Evolutionary conservation across 1,140 invertebrate genomes (phyloP), one percentile per base, ranked within the genome.

Genomic region (Diorhabda carinulata): DNA sequence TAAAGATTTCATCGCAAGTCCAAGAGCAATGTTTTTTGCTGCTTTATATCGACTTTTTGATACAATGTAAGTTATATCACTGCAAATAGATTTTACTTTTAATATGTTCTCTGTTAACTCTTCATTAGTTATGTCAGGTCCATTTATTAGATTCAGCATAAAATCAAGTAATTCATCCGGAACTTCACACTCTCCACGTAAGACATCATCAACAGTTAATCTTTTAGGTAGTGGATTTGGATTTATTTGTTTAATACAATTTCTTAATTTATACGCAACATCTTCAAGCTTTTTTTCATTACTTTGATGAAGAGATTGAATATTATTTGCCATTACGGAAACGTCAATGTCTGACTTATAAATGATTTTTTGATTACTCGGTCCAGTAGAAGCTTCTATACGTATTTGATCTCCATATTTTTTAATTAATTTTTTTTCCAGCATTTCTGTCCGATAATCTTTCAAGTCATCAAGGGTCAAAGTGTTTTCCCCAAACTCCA

Each of bases 111-210:
- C 47, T 5, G 5, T 52, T 52, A 9, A 52, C 5, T 52, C 47
- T 52, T 5, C 9, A 9, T 52, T 52, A 9, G 10, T n/a, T 6
- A 68, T 6, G 67, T 80, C 66, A 58, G 74, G 73, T 41, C 77
- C 77, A 70, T 72, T 5, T 44, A 77, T 70, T 42, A 80, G 67
- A 69, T 76, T 72, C 62, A 60, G 62, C 56, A 78, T 72, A 69
- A 80, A 80, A 75, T 76, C 59, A 66, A 77, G 64, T 69, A 79
- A 73, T 72, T 72, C 7, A 25, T 76, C 56, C 59, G 77, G 79
- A 74, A 78, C 76, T n/a, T 73, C 71, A 47, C 78, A 79, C 73
- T 79, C 77, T 72, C 78, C 78, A 45, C 63, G 70, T 70, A 80
- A 78, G 43, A 79, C 57, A 65, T 80, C 77, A 66, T 80, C 74